Conservation (phyloP, 1,140 invertebrate genomes). For the Lepidotrigona ventralis region DNA sequence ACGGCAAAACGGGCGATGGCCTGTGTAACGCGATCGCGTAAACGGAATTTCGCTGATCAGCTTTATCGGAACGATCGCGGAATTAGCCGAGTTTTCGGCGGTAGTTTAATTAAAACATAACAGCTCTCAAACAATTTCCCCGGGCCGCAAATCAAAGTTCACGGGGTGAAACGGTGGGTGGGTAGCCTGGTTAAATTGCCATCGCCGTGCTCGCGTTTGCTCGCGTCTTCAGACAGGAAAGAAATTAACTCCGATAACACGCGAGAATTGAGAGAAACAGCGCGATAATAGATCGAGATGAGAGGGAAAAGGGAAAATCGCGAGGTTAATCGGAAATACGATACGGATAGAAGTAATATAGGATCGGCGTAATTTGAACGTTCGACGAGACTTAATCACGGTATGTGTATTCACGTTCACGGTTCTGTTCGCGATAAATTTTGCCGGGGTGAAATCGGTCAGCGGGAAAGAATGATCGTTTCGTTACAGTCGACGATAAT, state of each 20-base stretch:
- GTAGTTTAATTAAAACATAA: slow-evolving; percentile 39
- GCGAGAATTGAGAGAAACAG: background rate
- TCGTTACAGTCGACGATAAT: slow-evolving; percentile 29
- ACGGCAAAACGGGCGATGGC: background rate
- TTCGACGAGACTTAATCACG: background rate
- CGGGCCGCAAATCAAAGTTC: slow-evolving; percentile 1
- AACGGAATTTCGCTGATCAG: slow-evolving; percentile 17
- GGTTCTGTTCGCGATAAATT: background rate
- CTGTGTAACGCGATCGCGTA: background rate
- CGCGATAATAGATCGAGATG: background rate
- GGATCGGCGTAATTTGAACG: background rate
- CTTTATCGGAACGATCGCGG: slow-evolving; percentile 5
- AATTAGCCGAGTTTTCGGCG: slow-evolving; percentile 12
- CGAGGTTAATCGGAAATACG: background rate
- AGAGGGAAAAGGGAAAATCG: background rate
- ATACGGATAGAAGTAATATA: background rate
- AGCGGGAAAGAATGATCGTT: slow-evolving; percentile 32
- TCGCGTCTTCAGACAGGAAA: background rate
- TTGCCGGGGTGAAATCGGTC: background rate
- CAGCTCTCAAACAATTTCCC: slow-evolving; percentile 12
- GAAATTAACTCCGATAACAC: background rate
- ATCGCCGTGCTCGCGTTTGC: background rate
- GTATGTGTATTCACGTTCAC: too few relatives aligned
- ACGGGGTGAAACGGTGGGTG: too few relatives aligned
- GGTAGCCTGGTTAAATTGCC: background rate